Conservation (phyloP, 1,140 invertebrate genomes). For the Drosophila watanabei region DNA sequence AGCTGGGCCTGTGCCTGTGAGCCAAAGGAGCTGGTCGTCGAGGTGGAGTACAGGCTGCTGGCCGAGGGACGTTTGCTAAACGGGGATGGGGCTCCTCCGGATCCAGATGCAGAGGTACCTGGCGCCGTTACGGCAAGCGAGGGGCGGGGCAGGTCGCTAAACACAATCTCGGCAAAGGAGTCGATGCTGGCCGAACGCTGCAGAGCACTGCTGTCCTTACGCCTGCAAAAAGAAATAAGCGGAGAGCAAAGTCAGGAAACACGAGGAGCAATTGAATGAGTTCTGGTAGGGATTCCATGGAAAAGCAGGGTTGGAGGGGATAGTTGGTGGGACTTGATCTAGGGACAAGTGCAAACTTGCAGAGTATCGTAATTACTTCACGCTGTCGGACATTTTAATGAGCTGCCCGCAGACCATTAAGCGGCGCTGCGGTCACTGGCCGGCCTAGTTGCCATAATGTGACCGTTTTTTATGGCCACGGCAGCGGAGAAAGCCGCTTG, state of each 20-base stretch:
- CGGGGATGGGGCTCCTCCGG: slow-evolving; percentile 47
- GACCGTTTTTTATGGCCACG: slow-evolving; percentile 67
- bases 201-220: slow-evolving; percentile 87
- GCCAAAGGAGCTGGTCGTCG: slow-evolving; percentile 59
- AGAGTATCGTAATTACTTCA: slow-evolving; percentile 78
- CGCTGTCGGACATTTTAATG: slow-evolving; percentile 78
- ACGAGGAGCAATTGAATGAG: slow-evolving; percentile 17
- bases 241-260: slow-evolving; percentile 22
- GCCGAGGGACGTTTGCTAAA: slow-evolving; percentile 86
- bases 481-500: slow-evolving; percentile 62
- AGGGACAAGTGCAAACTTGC: slow-evolving; percentile 59
- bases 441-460: slow-evolving; percentile 81
- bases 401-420: slow-evolving; percentile 60
- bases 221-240: slow-evolving; percentile 82
- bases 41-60: slow-evolving; percentile 86
- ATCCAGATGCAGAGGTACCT: slow-evolving; percentile 20
- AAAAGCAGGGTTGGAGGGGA: background rate
- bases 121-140: slow-evolving; percentile 69
- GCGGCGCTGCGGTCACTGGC: slow-evolving; percentile 71
- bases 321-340: background rate
- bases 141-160: slow-evolving; percentile 84
- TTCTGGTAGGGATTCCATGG: slow-evolving; percentile 9
- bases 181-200: slow-evolving; percentile 94
- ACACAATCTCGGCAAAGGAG: slow-evolving; percentile 90
- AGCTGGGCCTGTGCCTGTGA: slow-evolving; percentile 69